A percentile compares a stretch with the other conserved stretches of the same genome.
Conservation (phyloP, 2,888 invertebrate species). For the Coronaproctus castanopsis region DNA sequence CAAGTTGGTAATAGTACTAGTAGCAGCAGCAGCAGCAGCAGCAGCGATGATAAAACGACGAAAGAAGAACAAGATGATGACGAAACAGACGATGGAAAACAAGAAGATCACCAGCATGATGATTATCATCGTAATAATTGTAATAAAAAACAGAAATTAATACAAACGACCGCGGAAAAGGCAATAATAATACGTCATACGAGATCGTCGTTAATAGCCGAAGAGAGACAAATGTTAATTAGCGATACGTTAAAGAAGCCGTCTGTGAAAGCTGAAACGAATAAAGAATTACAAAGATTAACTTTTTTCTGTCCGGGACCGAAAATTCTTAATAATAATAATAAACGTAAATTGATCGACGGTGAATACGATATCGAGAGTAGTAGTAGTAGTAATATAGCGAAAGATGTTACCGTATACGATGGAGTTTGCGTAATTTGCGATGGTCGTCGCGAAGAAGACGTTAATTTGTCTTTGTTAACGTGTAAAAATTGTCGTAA, state of each 20-base stretch:
- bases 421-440: constrained; percentile 88
- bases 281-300: constrained; percentile 38
- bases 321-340: constrained; percentile 28
- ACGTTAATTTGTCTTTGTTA: constrained; percentile 82
- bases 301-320: constrained; percentile 46
- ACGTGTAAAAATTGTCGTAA: too few relatives aligned
- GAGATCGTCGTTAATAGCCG: constrained; percentile 7
- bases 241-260: constrained; percentile 13
- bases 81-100: too few relatives aligned
- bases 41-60: neutral
- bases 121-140: too few relatives aligned
- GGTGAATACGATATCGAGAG: neutral
- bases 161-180: neutral
- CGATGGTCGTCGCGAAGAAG: constrained; percentile 80
- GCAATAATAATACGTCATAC: constrained; percentile 4
- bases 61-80: too few relatives aligned
- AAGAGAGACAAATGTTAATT: constrained; percentile 8
- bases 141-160: too few relatives aligned
- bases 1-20: constrained; percentile 1
- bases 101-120: too few relatives aligned
- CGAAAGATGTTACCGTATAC: constrained; percentile 51
- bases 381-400: neutral
- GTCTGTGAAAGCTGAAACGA: constrained; percentile 6
- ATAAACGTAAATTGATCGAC: constrained; percentile 4
- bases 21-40: neutral